Evolutionary conservation across 2,113 vertebrate species (phyloP).

Genomic region (Neodon shergylaensis): DNA sequence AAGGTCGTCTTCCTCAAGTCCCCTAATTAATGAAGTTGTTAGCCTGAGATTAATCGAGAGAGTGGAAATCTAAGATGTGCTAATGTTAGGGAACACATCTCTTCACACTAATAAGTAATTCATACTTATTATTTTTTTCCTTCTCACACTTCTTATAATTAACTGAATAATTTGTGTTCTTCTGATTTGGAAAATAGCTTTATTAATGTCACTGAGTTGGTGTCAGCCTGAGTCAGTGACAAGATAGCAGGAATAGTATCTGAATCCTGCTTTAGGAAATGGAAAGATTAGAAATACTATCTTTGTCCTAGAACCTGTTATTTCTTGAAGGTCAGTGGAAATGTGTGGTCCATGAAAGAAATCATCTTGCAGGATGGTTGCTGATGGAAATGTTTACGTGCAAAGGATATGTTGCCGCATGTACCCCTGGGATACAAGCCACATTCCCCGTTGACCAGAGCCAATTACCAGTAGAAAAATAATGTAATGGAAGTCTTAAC

Average conservation of each 20-base stretch:
- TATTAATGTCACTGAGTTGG: neutral
- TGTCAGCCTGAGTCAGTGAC: neutral
- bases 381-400: slow-evolving; percentile 48
- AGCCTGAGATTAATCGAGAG: neutral
- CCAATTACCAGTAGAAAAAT: slow-evolving; percentile 62
- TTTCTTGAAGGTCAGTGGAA: slow-evolving; percentile 60
- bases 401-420: neutral
- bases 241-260: neutral
- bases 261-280: slow-evolving; percentile 22
- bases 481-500: slow-evolving; percentile 56
- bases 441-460: slow-evolving; percentile 45
- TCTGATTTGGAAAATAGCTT: neutral
- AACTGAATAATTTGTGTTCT: neutral
- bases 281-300: slow-evolving; percentile 25
- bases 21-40: neutral
- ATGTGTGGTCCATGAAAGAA: neutral
- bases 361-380: slow-evolving; percentile 11
- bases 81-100: slow-evolving; percentile 1
- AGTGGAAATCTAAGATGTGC: neutral
- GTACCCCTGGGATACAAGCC: neutral
- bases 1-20: neutral
- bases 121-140: neutral
- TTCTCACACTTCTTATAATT: neutral
- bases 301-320: neutral
- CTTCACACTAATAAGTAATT: slow-evolving; percentile 31